phyloP scores from a whole-genome alignment of 2,797 vertebrate species.

The Loris lydekkerianus region DNA sequence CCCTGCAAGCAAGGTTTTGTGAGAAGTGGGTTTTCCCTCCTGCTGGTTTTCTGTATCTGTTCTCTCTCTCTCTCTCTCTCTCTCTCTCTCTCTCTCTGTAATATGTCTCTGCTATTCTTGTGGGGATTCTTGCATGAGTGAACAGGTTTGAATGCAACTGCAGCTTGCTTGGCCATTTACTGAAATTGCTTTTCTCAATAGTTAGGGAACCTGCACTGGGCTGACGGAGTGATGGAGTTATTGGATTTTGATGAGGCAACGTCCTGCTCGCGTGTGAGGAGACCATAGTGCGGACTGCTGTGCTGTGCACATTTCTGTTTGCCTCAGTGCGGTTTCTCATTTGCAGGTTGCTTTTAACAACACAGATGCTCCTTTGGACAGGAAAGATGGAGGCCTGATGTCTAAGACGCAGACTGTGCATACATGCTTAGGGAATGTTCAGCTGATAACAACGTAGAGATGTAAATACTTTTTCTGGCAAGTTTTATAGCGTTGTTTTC shows the following conservation, averaged over 20 bases:
- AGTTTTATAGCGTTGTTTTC: slow-evolving; percentile 49
- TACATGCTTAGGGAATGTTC: not conserved
- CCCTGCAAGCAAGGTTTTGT: not conserved
- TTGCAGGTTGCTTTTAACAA: not conserved
- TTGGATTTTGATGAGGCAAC: not conserved
- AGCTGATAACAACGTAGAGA: not conserved
- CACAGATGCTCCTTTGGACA: not conserved
- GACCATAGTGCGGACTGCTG: not conserved
- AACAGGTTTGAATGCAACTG: not conserved
- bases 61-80: too few species aligned
- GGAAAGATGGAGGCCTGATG: not conserved
- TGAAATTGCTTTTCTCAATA: not conserved
- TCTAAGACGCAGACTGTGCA: not conserved
- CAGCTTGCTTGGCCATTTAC: not conserved
- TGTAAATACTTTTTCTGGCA: not conserved
- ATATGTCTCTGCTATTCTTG: not conserved
- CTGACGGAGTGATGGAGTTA: not conserved
- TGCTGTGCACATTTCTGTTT: accelerated
- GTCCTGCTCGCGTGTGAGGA: not conserved
- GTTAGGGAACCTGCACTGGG: not conserved
- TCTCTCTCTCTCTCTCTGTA: not conserved
- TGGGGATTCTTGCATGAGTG: not conserved
- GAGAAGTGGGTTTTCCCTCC: not conserved
- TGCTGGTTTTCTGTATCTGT: not conserved
- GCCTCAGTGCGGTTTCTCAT: not conserved